Conservation (phyloP, 2,113 vertebrate species). For the Orientallactaga bullata region DNA sequence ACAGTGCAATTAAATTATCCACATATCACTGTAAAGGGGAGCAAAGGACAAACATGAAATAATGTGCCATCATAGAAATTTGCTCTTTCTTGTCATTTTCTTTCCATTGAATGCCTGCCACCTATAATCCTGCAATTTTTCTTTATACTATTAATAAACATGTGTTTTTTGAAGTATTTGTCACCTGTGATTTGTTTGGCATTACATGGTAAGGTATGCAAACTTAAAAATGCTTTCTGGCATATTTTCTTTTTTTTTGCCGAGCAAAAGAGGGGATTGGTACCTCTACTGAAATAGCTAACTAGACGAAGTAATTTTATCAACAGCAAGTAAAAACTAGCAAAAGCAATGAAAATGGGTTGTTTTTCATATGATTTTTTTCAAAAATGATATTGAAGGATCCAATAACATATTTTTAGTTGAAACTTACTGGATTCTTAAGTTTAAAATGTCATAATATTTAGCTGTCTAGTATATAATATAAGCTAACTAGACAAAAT, state of each 20-base stretch:
- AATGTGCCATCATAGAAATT: not conserved
- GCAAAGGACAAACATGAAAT: slow-evolving; percentile 7
- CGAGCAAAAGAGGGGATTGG: not conserved
- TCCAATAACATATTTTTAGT: not conserved
- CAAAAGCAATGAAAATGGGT: not conserved
- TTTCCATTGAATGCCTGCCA: not conserved
- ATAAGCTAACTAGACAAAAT: slow-evolving; percentile 4
- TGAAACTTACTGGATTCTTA: slow-evolving; percentile 10
- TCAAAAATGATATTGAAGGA: not conserved
- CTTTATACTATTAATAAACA: not conserved
- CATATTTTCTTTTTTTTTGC: slow-evolving; percentile 11
- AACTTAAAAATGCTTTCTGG: not conserved
- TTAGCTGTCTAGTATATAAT: slow-evolving; percentile 13
- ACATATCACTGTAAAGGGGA: not conserved
- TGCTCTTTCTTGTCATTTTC: not conserved
- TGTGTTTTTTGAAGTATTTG: not conserved
- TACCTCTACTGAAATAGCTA: not conserved
- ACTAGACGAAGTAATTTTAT: slow-evolving; percentile 40
- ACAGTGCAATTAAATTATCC: not conserved
- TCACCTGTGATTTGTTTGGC: not conserved
- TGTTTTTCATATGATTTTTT: slow-evolving; percentile 41
- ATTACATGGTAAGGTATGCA: not conserved
- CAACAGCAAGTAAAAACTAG: not conserved
- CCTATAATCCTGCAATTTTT: not conserved
- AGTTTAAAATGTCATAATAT: not conserved